A percentile compares a stretch with the other conserved stretches of the same genome.
phyloP scores from a whole-genome alignment of 2,797 vertebrate species.

The Sphenodon punctatus region DNA sequence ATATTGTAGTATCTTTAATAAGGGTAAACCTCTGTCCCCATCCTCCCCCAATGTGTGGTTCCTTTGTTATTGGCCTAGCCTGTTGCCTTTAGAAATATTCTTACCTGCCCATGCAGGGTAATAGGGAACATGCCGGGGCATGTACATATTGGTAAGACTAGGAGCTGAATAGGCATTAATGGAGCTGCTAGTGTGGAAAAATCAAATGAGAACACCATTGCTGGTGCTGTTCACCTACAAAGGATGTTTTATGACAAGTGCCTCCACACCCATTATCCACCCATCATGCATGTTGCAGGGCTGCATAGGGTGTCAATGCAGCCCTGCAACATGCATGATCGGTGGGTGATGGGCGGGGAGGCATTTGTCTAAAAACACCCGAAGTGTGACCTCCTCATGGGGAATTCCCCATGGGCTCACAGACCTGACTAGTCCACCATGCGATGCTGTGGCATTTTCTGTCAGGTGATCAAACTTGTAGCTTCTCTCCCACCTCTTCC shows the following conservation, averaged over 20 bases:
- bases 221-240: too few species aligned
- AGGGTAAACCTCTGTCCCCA: fast-evolving
- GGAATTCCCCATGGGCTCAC: background rate
- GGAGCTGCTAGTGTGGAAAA: background rate
- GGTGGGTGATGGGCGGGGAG: too few species aligned
- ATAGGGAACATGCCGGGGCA: background rate
- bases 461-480: background rate
- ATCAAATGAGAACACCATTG: background rate
- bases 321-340: too few species aligned
- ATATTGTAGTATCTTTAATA: background rate
- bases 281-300: too few species aligned
- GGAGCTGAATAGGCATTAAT: background rate
- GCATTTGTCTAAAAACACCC: too few species aligned
- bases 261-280: background rate
- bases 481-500: background rate
- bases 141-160: background rate
- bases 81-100: fast-evolving
- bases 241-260: too few species aligned
- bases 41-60: fast-evolving
- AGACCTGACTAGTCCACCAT: background rate
- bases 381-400: too few species aligned
- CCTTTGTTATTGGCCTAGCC: background rate
- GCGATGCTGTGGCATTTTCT: background rate
- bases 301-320: too few species aligned
- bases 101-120: fast-evolving